These are phyloP conservation scores for Thera obeliscata DNA, from an alignment of 2,888 invertebrate species.

Conservation along the genomic window DNA sequence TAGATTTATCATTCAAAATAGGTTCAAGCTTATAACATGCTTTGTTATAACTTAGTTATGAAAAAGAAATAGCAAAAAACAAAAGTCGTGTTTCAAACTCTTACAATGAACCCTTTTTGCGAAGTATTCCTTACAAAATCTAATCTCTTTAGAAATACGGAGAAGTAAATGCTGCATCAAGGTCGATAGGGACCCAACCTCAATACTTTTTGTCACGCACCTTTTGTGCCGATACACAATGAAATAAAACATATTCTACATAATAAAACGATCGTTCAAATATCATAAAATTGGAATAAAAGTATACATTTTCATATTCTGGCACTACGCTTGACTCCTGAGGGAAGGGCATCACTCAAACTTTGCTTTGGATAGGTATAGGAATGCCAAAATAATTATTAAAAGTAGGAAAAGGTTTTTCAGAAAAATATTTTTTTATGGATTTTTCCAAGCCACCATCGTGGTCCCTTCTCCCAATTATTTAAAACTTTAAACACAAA, in stretches of 20 bases:
- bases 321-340: conserved; percentile 16
- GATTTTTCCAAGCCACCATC: too few species aligned
- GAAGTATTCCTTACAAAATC: conserved; percentile 9
- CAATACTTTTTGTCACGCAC: conserved; percentile 26
- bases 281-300: conserved; percentile 31
- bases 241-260: conserved; percentile 28
- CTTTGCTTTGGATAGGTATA: conserved; percentile 12
- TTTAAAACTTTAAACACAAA: too few species aligned
- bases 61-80: background rate
- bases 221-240: conserved; percentile 23
- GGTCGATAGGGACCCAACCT: conserved; percentile 6
- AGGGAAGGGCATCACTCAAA: conserved; percentile 22
- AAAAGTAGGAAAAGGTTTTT: background rate
- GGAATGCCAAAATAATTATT: background rate
- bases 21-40: too few species aligned
- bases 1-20: too few species aligned
- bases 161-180: conserved; percentile 1
- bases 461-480: too few species aligned
- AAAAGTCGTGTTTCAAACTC: background rate
- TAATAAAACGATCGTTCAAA: conserved; percentile 26
- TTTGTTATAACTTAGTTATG: background rate
- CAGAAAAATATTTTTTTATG: too few species aligned
- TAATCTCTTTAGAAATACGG: conserved; percentile 7
- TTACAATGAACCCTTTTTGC: conserved; percentile 3
- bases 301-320: conserved; percentile 27